These are phyloP conservation scores for Odontomyia ornata DNA, from an alignment of 2,888 invertebrate genomes.

Conservation along the genomic window DNA sequence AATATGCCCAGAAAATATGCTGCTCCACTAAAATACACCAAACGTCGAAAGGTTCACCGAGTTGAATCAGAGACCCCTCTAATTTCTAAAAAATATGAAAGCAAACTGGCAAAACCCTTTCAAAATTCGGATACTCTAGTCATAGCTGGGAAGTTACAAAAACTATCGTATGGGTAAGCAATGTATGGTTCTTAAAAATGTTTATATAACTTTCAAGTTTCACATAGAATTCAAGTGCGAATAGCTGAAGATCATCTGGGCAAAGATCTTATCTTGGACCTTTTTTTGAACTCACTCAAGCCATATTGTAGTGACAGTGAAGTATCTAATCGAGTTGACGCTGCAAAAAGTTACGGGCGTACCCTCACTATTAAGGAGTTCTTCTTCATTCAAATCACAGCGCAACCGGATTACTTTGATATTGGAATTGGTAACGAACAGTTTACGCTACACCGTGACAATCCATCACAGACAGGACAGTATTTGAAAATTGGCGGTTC, in stretches of 20 bases:
- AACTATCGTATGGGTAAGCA: constrained; percentile 13
- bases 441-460: neutral
- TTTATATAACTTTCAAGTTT: neutral
- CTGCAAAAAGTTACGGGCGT: too few relatives aligned
- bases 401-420: neutral
- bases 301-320: too few relatives aligned
- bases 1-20: too few relatives aligned
- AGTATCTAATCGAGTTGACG: too few relatives aligned
- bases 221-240: neutral
- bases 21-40: too few relatives aligned
- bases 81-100: constrained; percentile 11
- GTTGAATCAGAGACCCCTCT: too few relatives aligned
- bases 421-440: neutral
- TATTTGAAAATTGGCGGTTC: constrained; percentile 26
- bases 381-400: constrained; percentile 7
- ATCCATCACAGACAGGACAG: neutral
- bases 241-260: neutral
- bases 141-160: constrained; percentile 10
- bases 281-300: neutral
- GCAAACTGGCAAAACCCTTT: constrained; percentile 9
- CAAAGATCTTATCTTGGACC: neutral
- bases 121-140: constrained; percentile 15
- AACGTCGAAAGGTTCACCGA: too few relatives aligned
- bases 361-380: neutral
- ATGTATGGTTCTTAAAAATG: neutral